Evolutionary conservation across 1,140 invertebrate species (phyloP).

Genomic region (Rhopalosiphum maidis): DNA sequence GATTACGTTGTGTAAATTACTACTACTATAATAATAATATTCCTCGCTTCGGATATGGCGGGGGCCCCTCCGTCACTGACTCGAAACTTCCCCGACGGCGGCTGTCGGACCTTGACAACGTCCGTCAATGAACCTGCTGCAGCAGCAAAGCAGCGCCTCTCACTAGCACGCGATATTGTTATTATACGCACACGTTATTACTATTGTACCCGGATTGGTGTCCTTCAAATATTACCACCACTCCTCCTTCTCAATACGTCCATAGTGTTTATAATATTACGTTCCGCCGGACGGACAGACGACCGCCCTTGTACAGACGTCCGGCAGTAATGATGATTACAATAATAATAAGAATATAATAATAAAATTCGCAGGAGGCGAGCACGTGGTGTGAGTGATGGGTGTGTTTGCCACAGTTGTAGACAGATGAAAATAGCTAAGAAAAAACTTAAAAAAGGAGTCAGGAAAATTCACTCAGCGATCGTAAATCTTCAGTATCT

Average conservation of each 20-base stretch:
- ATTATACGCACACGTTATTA: not conserved
- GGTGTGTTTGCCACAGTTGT: not conserved
- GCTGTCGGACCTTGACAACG: conserved; percentile 46
- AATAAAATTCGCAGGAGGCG: not conserved
- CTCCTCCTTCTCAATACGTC: not conserved
- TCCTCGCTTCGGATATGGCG: no score
- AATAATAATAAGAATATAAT: not conserved
- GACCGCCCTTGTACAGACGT: not conserved
- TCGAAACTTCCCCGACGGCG: not conserved
- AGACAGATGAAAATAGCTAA: not conserved
- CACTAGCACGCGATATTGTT: not conserved
- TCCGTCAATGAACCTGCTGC: conserved; percentile 55
- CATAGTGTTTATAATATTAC: not conserved
- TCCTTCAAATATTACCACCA: not conserved
- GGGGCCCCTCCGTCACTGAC: not conserved
- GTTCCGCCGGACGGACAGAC: not conserved
- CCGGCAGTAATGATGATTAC: not conserved
- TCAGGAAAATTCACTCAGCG: no score
- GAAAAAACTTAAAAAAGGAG: no score
- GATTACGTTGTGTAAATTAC: not conserved
- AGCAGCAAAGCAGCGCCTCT: conserved; percentile 13
- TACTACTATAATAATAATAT: not conserved
- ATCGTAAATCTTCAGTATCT: no score
- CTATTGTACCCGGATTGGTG: not conserved
- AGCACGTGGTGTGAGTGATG: not conserved